Evolutionary conservation across 2,113 vertebrate genomes (phyloP), one percentile per base, ranked within the genome.

Genomic region (Scomber scombrus): DNA sequence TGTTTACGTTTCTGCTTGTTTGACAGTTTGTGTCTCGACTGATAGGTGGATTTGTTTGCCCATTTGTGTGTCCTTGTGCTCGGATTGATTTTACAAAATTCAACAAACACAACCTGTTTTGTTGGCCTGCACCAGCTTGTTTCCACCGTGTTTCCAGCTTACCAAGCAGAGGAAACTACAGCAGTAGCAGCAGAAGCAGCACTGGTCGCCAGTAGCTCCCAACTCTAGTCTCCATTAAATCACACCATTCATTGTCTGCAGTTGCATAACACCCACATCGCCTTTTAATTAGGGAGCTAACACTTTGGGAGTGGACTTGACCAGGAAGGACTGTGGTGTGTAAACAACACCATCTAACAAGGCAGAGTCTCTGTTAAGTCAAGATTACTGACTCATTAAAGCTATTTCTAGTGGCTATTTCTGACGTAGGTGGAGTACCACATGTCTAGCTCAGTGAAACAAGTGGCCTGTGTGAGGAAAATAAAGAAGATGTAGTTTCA

Each of bases 281-380:
- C 78, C 75, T 81, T 88, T 89, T 87, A 88, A 91, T 90, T 86
- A 84, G 74, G 7, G 55, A 75, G 57, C 55, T 55, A 71, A 81
- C 67, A 72, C 71, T 86, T 45, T 55, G 76, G 89, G 85, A 86
- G 86, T 65, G 71, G 72, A 87, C 71, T 52, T 31, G 14, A 73
- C 75, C 55, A 3, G 43, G 62, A 80, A 68, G 19, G 71, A 75
- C 63, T 43, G 45, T 68, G 73, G 78, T 16, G 79, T 65, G 65
- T 82, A 87, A 90, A 87, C 85, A 85, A 45, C 71, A 66, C 52
- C 51, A 50, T 64, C 46, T 16, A 50, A 78, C 82, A 77, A 72
- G 78, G 52, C 82, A 49, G 71, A 60, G 83, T 77, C 72, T 89
- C 76, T 73, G 74, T 84, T 69, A 65, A 65, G 69, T 88, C 71